Base-by-base conservation (phyloP, 1,140 invertebrate species). In the Belonocnema kinseyi region DNA sequence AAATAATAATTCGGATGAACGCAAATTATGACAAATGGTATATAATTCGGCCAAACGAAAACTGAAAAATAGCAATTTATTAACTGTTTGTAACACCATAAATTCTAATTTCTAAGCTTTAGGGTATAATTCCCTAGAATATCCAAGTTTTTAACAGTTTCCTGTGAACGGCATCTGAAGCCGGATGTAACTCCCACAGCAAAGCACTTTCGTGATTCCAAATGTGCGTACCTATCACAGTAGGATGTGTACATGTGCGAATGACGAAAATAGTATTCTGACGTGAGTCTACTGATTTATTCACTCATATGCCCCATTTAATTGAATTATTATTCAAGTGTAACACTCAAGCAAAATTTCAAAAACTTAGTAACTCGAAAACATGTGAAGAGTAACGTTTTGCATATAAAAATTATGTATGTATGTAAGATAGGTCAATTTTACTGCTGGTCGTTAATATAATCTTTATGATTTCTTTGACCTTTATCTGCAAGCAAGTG, bases 141-240 rank as follows among this genome's bases (percentile, higher is more conserved):
- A 26, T 11, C 17, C 58, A 78, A 77, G 73, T 84, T 85, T 84
- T 85, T 83, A 85, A 84, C 83, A 81, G 80, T 85, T 85, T 85
- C 83, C 83, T 85, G 81, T 81, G 77, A 74, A 80, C 82, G 80
- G 80, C 80, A 82, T 82, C 10, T 72, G 51, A 77, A 80, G 80
- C 83, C 83, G 83, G 83, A 85, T 85, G 83, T 80, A 76, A 83
- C 83, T 82, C 82, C 78, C 71, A 85, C 82, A 80, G 78, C 74
- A 79, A 73, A 52, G 72, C 72, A 51, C 26, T 54, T 78, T 80
- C 76, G 71, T 77, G 79, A 82, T 80, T 82, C 77, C 82, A 82
- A 78, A 85, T 75, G 80, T 82, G 81, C 83, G 82, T 74, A 26
- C 21, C 21, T 26, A 83, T 83, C 83, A 85, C 83, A 80, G 82